These are phyloP conservation scores for Poecilia gillii DNA, from an alignment of 2,797 vertebrate genomes.

Conservation along the genomic window DNA sequence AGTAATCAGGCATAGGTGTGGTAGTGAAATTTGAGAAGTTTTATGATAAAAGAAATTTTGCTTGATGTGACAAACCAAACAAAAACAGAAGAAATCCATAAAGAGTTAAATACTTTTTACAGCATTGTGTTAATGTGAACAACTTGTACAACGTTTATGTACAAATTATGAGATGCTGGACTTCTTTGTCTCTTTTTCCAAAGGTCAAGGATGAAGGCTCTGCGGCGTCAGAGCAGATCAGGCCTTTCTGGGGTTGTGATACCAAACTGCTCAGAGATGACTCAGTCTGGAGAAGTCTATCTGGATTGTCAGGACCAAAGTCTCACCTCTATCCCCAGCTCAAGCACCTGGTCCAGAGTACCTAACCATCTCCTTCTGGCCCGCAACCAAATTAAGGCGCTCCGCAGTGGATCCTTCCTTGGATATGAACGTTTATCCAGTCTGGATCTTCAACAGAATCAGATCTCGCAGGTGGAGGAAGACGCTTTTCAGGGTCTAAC, in stretches of 20 bases:
- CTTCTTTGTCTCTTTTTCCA: slow-evolving; percentile 17
- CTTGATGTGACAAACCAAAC: neutral
- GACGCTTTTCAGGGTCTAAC: slow-evolving; percentile 89
- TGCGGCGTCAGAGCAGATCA: slow-evolving; percentile 60
- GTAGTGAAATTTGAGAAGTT: neutral
- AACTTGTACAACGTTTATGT: neutral
- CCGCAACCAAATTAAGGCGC: slow-evolving; percentile 86
- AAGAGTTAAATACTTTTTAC: neutral
- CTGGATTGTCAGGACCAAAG: slow-evolving; percentile 90
- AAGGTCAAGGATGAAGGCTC: slow-evolving; percentile 43
- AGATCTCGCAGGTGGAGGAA: slow-evolving; percentile 87
- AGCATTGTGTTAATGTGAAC: neutral
- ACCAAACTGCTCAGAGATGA: slow-evolving; percentile 83
- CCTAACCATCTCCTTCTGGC: slow-evolving; percentile 91
- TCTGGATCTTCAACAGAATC: slow-evolving; percentile 95
- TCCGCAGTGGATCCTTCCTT: slow-evolving; percentile 87
- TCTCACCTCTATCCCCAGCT: slow-evolving; percentile 77
- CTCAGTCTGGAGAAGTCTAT: slow-evolving; percentile 84
- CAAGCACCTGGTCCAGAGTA: slow-evolving; percentile 85
- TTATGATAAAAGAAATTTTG: neutral
- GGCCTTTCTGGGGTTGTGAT: slow-evolving; percentile 75
- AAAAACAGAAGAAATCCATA: neutral
- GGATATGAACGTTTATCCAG: slow-evolving; percentile 86
- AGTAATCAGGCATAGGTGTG: neutral
- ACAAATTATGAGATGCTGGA: neutral